Base-by-base conservation (phyloP, 2,113 vertebrate genomes). In the Acanthisitta chloris region DNA sequence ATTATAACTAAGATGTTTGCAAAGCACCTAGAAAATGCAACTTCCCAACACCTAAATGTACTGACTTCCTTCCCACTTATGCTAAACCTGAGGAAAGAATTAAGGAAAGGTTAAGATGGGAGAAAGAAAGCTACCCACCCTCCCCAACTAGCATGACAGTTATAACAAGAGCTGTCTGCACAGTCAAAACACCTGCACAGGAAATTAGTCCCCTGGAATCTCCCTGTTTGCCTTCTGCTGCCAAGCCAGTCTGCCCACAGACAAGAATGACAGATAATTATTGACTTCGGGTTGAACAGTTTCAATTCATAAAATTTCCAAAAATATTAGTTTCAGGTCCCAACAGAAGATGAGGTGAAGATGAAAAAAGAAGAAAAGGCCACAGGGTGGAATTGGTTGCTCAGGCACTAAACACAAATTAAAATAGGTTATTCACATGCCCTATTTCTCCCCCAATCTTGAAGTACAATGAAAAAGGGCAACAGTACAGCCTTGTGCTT, bases 111-210 rank as follows among this genome's bases (percentile, higher is more conserved):
- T 66, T 88, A 59, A 62, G 17, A 13, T 20, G 23, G 36, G 55
- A 59, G 21, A 29, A 57, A 49, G 52, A 8, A 94, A 72, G 20
- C 16, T 61, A 78, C 24, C 38, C 26, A 70, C 29, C 21, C 38
- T 92, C 80, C 66, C 45, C 36, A 72, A n/a, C 28, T 43, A 33
- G 52, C 12, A 4, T 1, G 0, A 54, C 0, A 10, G 31, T 49
- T 90, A 14, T 2, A 94, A 86, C 64, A 88, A 86, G 85, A 94
- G 51, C 69, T 65, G 43, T 66, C 61, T 2, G 1, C 36, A 43
- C 33, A 76, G 88, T 26, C 90, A 81, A 80, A 83, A 78, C 90
- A 95, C 86, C 90, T 93, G 94, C 86, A 94, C 48, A 94, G 72
- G 85, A 97, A 90, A 93, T 88, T 31, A 90, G 62, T 29, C 34